Base-by-base conservation (phyloP, 2,113 vertebrate species). In the Plestiodon gilberti region DNA sequence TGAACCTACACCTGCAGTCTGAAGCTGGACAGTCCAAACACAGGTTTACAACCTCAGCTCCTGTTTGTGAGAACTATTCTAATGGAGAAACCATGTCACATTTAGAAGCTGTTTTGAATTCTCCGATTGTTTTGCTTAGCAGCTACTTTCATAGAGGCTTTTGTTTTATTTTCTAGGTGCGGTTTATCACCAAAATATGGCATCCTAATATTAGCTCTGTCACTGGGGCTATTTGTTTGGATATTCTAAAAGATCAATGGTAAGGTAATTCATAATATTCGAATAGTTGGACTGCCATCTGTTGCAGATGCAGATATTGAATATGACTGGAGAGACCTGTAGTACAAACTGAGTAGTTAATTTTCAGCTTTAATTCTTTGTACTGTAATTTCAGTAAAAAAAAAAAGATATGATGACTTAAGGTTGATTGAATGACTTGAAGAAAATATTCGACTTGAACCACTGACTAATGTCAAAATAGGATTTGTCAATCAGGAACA, bases 161-260 rank as follows among this genome's bases (percentile, higher is more conserved):
- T 40, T 92, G 40, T 90, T 90, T 95, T 96, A 20, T 95, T 59
- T 97, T 96, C 87, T 95, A 99, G 99, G 98, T 99, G 95, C 98
- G 98, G 92, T 99, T 99, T 97, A 99, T 99, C 93, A 99, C 98
- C 87, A 99, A 99, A 97, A 99, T 99, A 96, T 99, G 99, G 99
- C 99, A 99, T 96, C 98, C 99, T 95, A 99, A 99, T 94, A 99
- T 99, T 97, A 99, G 98, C 97, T 99, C 99, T 82, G 98, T 99
- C 96, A 99, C 99, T 38, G 99, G 99, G 90, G 99, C 99, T 62
- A 99, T 99, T 96, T 99, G 98, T 97, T 97, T 99, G 97, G 99
- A 99, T 95, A 99, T 99, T 96, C 97, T 99, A 95, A 99, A 99
- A 97, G 99, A 99, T 97, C 99, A 99, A 92, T 99, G 99, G 99